phyloP scores from a whole-genome alignment of 2,113 vertebrate species.

The Pagrus major region DNA sequence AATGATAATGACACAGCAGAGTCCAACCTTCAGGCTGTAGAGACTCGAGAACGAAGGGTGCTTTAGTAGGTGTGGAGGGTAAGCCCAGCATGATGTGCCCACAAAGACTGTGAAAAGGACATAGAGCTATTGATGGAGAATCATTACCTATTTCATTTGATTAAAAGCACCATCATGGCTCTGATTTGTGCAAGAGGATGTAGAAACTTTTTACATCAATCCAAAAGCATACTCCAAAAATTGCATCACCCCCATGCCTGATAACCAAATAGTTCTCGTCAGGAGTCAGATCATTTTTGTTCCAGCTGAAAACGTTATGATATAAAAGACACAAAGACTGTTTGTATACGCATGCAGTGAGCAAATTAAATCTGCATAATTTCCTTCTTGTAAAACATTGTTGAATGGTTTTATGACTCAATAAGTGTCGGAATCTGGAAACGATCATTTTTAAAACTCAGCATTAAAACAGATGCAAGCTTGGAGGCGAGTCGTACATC shows the following conservation, averaged over 20 bases:
- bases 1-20: conserved; percentile 48
- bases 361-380: conserved; percentile 40
- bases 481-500: conserved; percentile 12
- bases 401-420: conserved; percentile 47
- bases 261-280: background rate
- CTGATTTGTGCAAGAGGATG: background rate
- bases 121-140: background rate
- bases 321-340: conserved; percentile 39
- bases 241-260: background rate
- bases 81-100: conserved; percentile 21
- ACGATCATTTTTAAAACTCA: conserved; percentile 23
- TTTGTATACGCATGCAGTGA: conserved; percentile 19
- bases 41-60: conserved; percentile 17
- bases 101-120: conserved; percentile 19
- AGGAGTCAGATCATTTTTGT: conserved; percentile 4
- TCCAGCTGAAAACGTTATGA: conserved; percentile 24
- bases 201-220: background rate
- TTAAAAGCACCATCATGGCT: conserved; percentile 15
- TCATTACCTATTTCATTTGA: background rate
- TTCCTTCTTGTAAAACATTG: conserved; percentile 41
- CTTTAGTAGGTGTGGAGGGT: conserved; percentile 18
- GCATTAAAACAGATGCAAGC: conserved; percentile 47
- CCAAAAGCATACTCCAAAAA: background rate
- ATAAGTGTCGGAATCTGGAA: conserved; percentile 48
- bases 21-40: conserved; percentile 20